Evolutionary conservation across 2,888 invertebrate species (phyloP), one percentile per base, ranked within the genome.

Genomic region (Parnassius orleans): DNA sequence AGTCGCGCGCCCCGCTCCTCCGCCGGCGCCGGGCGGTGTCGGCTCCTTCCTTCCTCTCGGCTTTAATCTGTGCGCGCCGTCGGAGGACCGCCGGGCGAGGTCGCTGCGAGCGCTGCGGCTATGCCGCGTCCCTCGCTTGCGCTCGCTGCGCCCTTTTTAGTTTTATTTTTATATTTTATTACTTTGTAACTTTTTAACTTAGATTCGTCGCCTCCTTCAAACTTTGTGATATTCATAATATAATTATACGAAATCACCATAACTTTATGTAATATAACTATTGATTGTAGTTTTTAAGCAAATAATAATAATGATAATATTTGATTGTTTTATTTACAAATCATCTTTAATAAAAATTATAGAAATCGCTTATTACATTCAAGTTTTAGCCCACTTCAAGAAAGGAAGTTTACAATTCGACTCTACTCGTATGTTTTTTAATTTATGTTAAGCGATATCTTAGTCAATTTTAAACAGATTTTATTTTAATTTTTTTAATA

Each of bases 181-280:
- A 68, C 76, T 78, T 77, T 76, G 47, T 48, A 74, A 76, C 76
- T 80, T 77, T 82, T 81, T 87, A 86, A 88, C 81, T 82, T 87
- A 81, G 79, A 85, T 83, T 83, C 79, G 86, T 89, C 88, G 86
- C 86, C 86, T 89, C 80, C 86, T 90, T 90, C 80, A 83, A 88
- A 86, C 85, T 87, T 89, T 91, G 91, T 91, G 91, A 91, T 91
- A 91, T 90, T 87, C 87, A 89, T 83, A 78, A 79, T 86, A 84
- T 87, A 83, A 85, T 82, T 83, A 80, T 84, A 85, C 86, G 83
- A 87, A 86, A 85, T 86, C 89, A 87, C 84, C 85, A 83, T 86
- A 84, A 80, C 82, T 77, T 80, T 87, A 81, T 90, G 87, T 90
- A 90, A 87, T 81, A 84, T 84, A 88, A 79, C 83, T 79, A 84